Base-by-base conservation (phyloP, 37 sponge, comb jelly and placozoan species). In the Aplysina aerophoba region DNA sequence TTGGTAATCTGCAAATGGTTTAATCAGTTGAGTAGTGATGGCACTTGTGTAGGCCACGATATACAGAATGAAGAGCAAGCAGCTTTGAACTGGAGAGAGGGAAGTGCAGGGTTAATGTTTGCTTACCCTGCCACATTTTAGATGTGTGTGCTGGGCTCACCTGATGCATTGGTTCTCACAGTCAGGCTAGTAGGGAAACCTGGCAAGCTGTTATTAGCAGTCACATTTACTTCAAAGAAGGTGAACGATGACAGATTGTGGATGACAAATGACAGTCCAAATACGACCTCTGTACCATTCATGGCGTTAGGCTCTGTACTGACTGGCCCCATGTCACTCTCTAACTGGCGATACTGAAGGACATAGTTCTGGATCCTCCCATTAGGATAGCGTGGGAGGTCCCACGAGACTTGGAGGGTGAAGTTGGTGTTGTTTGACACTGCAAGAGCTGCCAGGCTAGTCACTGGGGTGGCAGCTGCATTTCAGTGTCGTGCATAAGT, bases 381-480 rank as follows among this genome's bases (percentile, higher is more conserved):
- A 75, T 75, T 75, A 21, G 78, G 78, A 54, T n/a, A 75, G 21
- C 1, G 15, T 12, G 78, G 78, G 1, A 75, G 78, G 21, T 75
- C 78, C 78, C 78, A 75, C 1, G 44, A 25, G 53, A 75, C 78
- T 4, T 53, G 37, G 24, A 75, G n/a, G 54, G 22, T 11, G 53
- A 75, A 75, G 37, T 75, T 75, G 21, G 37, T 44, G 33, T 6
- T 5, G 6, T 37, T 33, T 19, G 78, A 20, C 54, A 75, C 3
- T 31, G 78, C 54, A 4, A 75, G 24, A 41, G 24, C 78, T 4
- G 1, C 41, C 15, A 75, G 24, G 11, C 38, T 25, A 4, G 54
- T 53, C 20, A 75, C 78, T 75, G 78, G 78, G 24, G 78, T 75
- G 12, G 78, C 44, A 19, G 25, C 78, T 75, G 53, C 13, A 34